Evolutionary conservation across 2,888 invertebrate genomes (phyloP), one percentile per base, ranked within the genome.

Genomic region (Odontothrips loti): DNA sequence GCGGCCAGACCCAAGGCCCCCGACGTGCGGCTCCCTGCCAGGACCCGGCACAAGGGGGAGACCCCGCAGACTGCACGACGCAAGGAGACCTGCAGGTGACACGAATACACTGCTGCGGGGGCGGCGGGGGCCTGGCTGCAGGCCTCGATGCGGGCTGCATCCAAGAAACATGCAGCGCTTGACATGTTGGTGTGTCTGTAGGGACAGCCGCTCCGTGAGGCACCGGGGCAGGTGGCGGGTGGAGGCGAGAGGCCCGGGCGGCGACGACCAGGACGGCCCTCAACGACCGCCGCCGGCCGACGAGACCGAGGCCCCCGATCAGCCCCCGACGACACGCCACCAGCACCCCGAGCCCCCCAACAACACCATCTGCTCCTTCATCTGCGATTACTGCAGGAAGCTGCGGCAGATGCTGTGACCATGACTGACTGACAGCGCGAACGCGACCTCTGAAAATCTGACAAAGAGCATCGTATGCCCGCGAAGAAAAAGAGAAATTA

Each of bases 281-380:
- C 3, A 2, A 43, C 34, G 34, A 43, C 34, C 34, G 34, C 34
- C 34, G 34, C 34, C 34, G 34, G 58, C 17, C 58, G 58, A 6
- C 58, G 58, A 6, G 1, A 0, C 58, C 58, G 11, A 4, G 11
- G 51, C 12, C 51, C 58, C 58, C 58, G 58, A 17, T 0, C 11
- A n/a, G n/a, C 58, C 17, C 58, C 58, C 17, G 58, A 0, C 20
- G 58, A 17, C 58, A 27, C 9, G 68, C 11, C 68, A 10, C 10
- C 68, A 27, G 27, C 68, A 27, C 68, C 27, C 23, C 68, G n/a
- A n/a, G 23, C 68, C 9, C 27, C 68, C 23, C 27, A 75, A 75
- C 68, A 75, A 75, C 68, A 75, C 68, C 27, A 75, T 75, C 27
- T 75, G 68, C 27, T 75, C 68, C 68, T 75, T 75, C 68, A 75